These are phyloP conservation scores for Venustoraphidia nigricollis DNA, from an alignment of 2,888 invertebrate genomes.

Conservation along the genomic window DNA sequence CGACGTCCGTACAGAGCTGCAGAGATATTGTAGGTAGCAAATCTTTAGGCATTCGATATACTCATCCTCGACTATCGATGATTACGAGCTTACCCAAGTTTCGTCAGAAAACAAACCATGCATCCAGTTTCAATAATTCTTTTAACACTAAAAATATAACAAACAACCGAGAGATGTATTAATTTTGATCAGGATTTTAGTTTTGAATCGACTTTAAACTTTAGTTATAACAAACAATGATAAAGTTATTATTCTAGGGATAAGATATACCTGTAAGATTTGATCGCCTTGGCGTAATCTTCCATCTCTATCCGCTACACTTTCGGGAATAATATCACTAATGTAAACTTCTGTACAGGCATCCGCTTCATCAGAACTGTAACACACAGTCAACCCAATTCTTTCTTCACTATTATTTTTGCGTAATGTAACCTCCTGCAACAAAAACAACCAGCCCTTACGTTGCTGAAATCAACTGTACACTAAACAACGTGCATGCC, in stretches of 20 bases:
- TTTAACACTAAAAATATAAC: too few species aligned
- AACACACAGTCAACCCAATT: constrained; percentile 51
- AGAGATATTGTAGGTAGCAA: too few species aligned
- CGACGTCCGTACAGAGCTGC: too few species aligned
- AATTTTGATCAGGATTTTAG: too few species aligned
- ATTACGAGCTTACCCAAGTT: too few species aligned
- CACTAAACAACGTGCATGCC: neutral
- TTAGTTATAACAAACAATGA: too few species aligned
- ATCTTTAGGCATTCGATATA: too few species aligned
- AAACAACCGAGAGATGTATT: too few species aligned
- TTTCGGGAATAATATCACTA: constrained; percentile 43
- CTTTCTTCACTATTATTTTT: constrained; percentile 41
- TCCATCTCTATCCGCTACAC: constrained; percentile 42
- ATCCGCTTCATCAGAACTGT: constrained; percentile 19
- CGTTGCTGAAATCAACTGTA: neutral
- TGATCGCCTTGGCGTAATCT: constrained; percentile 44
- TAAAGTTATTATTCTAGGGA: neutral
- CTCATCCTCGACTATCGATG: too few species aligned
- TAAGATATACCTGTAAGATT: constrained; percentile 35
- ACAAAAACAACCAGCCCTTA: neutral
- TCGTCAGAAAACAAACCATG: too few species aligned
- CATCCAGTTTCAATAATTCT: too few species aligned
- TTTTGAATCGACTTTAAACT: too few species aligned
- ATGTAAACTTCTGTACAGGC: constrained; percentile 44
- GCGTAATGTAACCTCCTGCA: constrained; percentile 48